Conservation (phyloP, 2,888 invertebrate genomes). For the Epicampocera succincta region DNA sequence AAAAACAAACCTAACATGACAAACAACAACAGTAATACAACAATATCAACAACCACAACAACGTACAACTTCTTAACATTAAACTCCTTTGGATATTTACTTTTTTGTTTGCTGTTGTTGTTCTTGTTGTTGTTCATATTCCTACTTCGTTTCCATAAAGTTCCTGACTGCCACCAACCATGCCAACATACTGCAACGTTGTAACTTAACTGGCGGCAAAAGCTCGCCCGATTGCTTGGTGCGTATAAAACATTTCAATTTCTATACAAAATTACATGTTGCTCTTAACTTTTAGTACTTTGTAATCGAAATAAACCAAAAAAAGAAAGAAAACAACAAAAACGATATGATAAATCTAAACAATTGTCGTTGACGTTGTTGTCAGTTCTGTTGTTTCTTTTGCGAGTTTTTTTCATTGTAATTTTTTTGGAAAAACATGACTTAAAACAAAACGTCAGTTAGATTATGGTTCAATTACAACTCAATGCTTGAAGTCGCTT, state of each 20-base stretch:
- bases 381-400: slow-evolving; percentile 25
- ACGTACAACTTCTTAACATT: slow-evolving; percentile 40
- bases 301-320: slow-evolving; percentile 18
- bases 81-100: slow-evolving; percentile 31
- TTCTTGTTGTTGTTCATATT: slow-evolving; percentile 3
- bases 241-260: slow-evolving; percentile 68
- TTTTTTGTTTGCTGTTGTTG: neutral
- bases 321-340: slow-evolving; percentile 19
- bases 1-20: slow-evolving; percentile 60
- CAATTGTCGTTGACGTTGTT: slow-evolving; percentile 56
- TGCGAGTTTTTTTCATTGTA: slow-evolving; percentile 31
- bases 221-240: slow-evolving; percentile 27
- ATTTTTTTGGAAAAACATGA: slow-evolving; percentile 56
- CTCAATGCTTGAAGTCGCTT: slow-evolving; percentile 56
- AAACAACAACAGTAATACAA: slow-evolving; percentile 54
- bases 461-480: slow-evolving; percentile 69
- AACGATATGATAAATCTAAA: slow-evolving; percentile 18
- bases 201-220: slow-evolving; percentile 5
- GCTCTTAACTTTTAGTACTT: slow-evolving; percentile 56
- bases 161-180: slow-evolving; percentile 56
- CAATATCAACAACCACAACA: slow-evolving; percentile 43
- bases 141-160: slow-evolving; percentile 10
- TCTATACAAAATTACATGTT: slow-evolving; percentile 65
- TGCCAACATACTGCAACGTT: slow-evolving; percentile 21
- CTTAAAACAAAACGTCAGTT: slow-evolving; percentile 67